A percentile compares a stretch with the other conserved stretches of the same genome.
phyloP scores from a whole-genome alignment of 1,140 invertebrate species.

The Teleopsis dalmanni region DNA sequence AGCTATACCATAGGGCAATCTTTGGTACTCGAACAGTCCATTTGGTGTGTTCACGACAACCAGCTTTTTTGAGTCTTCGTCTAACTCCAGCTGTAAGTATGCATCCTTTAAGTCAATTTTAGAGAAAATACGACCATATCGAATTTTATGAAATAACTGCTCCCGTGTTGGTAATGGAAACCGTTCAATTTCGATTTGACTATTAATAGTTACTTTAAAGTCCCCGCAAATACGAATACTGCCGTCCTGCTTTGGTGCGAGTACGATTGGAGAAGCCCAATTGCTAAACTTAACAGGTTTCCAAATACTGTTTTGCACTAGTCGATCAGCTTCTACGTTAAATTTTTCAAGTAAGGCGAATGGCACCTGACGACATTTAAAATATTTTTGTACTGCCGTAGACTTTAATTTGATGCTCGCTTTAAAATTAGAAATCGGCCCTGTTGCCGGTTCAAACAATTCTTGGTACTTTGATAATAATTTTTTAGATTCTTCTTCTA shows the following conservation, averaged over 20 bases:
- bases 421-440: constrained; percentile 7
- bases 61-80: constrained; percentile 26
- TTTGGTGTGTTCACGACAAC: constrained; percentile 25
- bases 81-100: constrained; percentile 25
- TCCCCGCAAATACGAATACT: constrained; percentile 44
- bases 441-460: constrained; percentile 1
- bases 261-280: constrained; percentile 43
- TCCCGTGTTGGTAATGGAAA: constrained; percentile 33
- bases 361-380: constrained; percentile 12
- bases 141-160: constrained; percentile 31
- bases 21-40: constrained; percentile 35
- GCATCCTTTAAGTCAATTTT: constrained; percentile 22
- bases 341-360: constrained; percentile 24
- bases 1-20: constrained; percentile 43
- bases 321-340: constrained; percentile 19
- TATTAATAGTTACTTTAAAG: constrained; percentile 33
- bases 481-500: background rate
- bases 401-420: constrained; percentile 2
- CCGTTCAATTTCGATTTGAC: constrained; percentile 25
- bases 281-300: constrained; percentile 24
- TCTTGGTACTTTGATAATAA: background rate
- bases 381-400: constrained; percentile 5
- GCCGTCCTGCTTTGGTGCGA: constrained; percentile 44
- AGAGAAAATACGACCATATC: constrained; percentile 32
- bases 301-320: constrained; percentile 17